phyloP scores from a whole-genome alignment of 2,113 vertebrate species.

The Muscicapa adusta region DNA sequence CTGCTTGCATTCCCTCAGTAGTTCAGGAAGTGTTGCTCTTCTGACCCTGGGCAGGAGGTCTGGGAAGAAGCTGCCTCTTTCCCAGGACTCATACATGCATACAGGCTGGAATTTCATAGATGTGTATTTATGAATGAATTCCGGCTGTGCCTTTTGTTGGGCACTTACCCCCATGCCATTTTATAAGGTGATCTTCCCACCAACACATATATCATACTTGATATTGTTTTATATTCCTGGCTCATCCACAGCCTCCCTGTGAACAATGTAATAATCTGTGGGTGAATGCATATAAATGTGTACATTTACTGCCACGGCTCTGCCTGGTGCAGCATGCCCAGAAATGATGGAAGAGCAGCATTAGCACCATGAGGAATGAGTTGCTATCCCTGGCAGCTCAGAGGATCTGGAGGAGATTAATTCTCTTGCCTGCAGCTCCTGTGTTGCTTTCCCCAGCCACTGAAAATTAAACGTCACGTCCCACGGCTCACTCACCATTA shows the following conservation, averaged over 20 bases:
- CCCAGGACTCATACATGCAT: neutral
- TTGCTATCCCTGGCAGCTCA: conserved; percentile 62
- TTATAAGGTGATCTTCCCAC: neutral
- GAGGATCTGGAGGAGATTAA: conserved; percentile 61
- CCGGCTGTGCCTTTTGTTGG: neutral
- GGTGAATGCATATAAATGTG: conserved; percentile 29
- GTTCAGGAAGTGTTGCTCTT: neutral
- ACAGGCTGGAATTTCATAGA: neutral
- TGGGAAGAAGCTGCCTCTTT: neutral
- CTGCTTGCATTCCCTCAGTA: neutral
- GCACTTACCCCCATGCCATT: neutral
- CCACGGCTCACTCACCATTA: conserved; percentile 39
- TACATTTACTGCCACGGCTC: neutral
- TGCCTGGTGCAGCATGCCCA: conserved; percentile 16
- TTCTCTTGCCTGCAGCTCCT: conserved; percentile 53
- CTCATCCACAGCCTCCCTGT: neutral
- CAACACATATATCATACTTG: neutral
- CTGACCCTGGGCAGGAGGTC: neutral
- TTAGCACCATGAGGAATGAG: conserved; percentile 60
- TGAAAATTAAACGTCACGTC: conserved; percentile 54
- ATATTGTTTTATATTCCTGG: neutral
- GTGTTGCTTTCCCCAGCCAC: conserved; percentile 30
- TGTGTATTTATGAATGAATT: neutral
- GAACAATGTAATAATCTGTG: conserved; percentile 31
- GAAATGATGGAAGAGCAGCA: conserved; percentile 34